Evolutionary conservation across 2,888 invertebrate species (phyloP), one percentile per base, ranked within the genome.

Genomic region (Copidosoma aretas): DNA sequence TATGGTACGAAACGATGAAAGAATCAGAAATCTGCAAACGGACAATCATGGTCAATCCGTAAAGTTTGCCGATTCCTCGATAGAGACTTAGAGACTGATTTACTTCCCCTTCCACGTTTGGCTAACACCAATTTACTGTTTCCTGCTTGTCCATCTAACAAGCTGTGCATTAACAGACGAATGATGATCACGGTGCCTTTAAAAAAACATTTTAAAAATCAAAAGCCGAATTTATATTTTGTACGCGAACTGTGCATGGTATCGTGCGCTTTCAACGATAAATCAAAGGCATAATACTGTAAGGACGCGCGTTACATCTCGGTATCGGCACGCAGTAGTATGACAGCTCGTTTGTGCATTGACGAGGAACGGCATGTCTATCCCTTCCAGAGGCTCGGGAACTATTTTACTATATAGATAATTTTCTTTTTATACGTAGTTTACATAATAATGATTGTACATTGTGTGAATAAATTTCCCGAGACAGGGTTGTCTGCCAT

Each of bases 11-110:
- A 46, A 46, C 14, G 17, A 46, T 46, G 12, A 14, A 46, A 17
- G 14, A 46, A 49, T 58, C 52, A 52, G 46, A 64, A 71, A 58
- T 67, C 51, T 32, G 66, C 68, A 62, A 39, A 66, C 62, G 58
- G 67, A 72, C 65, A 70, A 70, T 67, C 69, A 67, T 59, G 51
- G 53, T 52, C 32, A 67, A 60, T 67, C 49, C 52, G 46, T 52
- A 54, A 70, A 57, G 63, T 72, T 70, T 70, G 67, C 65, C 70
- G 64, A 66, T 63, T 68, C 72, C 72, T 70, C 68, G 70, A 66
- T 66, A 68, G 72, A 72, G 72, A 72, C 70, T 68, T 72, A 70
- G 68, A 72, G 72, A 72, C 72, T 72, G 72, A 72, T 72, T 70
- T 69, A 67, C 64, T 57, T 60, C 57, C 52, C 62, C 60, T 41